These are phyloP conservation scores for Neosilurus hyrtlii DNA, from an alignment of 2,797 vertebrate genomes.

Conservation along the genomic window DNA sequence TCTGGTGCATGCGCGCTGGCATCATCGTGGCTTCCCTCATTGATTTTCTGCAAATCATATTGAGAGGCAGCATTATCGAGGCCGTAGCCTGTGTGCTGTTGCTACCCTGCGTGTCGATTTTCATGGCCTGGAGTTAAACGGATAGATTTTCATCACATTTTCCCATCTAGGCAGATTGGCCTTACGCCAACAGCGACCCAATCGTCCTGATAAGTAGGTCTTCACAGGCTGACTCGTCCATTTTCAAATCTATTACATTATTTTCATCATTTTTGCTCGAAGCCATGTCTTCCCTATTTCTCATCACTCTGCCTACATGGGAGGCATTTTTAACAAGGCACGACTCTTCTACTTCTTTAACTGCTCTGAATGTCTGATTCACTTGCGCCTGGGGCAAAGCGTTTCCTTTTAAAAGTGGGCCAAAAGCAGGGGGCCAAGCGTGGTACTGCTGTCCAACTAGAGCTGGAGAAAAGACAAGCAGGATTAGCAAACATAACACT, in stretches of 20 bases:
- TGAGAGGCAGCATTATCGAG: slow-evolving; percentile 6
- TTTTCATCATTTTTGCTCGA: slow-evolving; percentile 40
- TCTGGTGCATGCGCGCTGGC: background rate
- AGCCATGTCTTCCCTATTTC: slow-evolving; percentile 49
- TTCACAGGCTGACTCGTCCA: slow-evolving; percentile 12
- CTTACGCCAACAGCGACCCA: slow-evolving; percentile 11
- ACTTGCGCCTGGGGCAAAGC: slow-evolving; percentile 46
- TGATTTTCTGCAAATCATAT: slow-evolving; percentile 27
- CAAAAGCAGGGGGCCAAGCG: slow-evolving; percentile 44
- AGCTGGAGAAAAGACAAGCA: slow-evolving; percentile 38
- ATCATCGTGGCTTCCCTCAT: slow-evolving; percentile 15
- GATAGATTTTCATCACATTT: slow-evolving; percentile 30
- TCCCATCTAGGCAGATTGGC: slow-evolving; percentile 21
- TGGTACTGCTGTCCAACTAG: slow-evolving; percentile 42
- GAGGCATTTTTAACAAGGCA: slow-evolving; percentile 44
- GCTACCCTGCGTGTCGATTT: slow-evolving; percentile 14
- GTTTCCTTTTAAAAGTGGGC: slow-evolving; percentile 55
- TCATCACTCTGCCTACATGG: slow-evolving; percentile 30
- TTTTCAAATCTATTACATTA: slow-evolving; percentile 34
- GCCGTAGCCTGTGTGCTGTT: slow-evolving; percentile 18
- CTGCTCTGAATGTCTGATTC: slow-evolving; percentile 50
- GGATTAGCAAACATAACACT: slow-evolving; percentile 51
- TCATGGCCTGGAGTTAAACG: slow-evolving; percentile 21
- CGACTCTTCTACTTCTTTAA: slow-evolving; percentile 45
- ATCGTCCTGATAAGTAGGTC: slow-evolving; percentile 16